Evolutionary conservation across 2,797 vertebrate genomes (phyloP).

Genomic region (Ibycter americanus): DNA sequence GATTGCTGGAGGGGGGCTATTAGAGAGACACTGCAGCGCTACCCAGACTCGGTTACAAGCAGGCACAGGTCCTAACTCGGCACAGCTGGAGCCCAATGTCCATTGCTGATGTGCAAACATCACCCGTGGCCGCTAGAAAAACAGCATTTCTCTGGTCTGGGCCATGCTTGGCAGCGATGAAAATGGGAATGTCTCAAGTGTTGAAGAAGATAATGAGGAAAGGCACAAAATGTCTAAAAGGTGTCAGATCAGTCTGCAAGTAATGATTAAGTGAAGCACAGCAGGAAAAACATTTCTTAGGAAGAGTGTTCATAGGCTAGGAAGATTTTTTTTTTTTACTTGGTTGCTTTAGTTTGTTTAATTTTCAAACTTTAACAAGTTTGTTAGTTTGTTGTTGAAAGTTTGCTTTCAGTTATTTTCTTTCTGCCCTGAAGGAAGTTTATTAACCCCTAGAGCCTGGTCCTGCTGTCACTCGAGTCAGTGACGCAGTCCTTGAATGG

Average conservation of each 20-base stretch:
- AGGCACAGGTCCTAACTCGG: not conserved
- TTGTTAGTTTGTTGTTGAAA: not conserved
- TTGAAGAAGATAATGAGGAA: not conserved
- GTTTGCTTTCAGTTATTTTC: not conserved
- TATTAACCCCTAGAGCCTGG: not conserved
- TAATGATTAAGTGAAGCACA: not conserved
- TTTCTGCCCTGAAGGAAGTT: not conserved
- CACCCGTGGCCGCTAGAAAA: fast-evolving
- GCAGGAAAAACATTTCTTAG: not conserved
- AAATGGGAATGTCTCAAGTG: not conserved
- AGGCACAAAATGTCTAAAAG: not conserved
- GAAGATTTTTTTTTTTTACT: not conserved
- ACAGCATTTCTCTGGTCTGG: not conserved
- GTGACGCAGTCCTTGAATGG: not conserved
- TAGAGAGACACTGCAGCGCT: fast-evolving
- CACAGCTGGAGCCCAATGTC: not conserved
- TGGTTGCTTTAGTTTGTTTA: not conserved
- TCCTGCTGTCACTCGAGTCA: not conserved
- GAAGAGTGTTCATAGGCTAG: not conserved
- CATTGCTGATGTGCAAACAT: not conserved
- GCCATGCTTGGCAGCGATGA: not conserved
- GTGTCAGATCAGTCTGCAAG: not conserved
- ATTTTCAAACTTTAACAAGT: not conserved
- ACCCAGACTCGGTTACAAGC: not conserved
- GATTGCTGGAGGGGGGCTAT: not conserved